Conservation (phyloP, 2,113 vertebrate genomes). For the Tetrax tetrax region DNA sequence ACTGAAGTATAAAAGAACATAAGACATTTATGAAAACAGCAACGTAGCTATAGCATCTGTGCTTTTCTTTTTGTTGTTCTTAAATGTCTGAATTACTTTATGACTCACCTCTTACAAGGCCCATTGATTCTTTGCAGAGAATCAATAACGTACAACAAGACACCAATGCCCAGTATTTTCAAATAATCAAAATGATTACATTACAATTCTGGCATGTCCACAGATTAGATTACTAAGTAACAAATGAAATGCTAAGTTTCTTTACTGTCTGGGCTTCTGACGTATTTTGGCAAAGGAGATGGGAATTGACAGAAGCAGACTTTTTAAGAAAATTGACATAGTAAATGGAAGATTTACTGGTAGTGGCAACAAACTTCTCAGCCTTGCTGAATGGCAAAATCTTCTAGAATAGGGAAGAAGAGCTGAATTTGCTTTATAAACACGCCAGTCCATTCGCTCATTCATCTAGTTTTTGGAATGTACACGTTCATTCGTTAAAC, state of each 20-base stretch:
- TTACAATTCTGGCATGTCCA: neutral
- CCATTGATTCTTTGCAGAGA: neutral
- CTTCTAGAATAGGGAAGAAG: neutral
- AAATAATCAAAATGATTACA: neutral
- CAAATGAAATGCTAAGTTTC: neutral
- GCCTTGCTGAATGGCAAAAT: neutral
- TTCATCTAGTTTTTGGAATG: constrained; percentile 6
- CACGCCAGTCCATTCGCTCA: neutral
- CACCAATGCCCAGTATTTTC: neutral
- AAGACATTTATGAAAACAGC: neutral
- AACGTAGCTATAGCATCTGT: neutral
- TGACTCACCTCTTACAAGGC: neutral
- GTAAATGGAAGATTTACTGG: neutral
- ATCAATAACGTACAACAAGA: neutral
- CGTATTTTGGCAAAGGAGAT: neutral
- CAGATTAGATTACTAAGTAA: neutral
- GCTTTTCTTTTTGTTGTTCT: neutral
- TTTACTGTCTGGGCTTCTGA: neutral
- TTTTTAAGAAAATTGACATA: neutral
- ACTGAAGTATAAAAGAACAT: neutral
- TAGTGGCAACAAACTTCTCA: neutral
- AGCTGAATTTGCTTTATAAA: neutral
- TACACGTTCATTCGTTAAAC: neutral
- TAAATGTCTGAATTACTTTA: neutral
- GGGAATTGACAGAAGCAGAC: neutral